A percentile compares a stretch with the other conserved stretches of the same genome.
Conservation (phyloP, 2,888 invertebrate species). For the Amorpha juglandis region DNA sequence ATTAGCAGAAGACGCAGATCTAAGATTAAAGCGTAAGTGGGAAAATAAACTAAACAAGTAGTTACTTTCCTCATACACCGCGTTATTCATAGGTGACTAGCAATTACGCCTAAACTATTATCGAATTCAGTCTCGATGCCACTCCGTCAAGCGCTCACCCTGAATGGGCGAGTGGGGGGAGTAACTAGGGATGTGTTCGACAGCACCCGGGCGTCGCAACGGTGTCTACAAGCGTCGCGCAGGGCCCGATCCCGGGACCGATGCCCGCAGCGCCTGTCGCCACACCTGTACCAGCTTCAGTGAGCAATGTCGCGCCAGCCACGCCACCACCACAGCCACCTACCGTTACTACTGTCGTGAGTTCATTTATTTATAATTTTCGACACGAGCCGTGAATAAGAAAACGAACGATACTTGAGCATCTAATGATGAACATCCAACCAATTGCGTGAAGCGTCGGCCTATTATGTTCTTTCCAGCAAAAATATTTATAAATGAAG, state of each 20-base stretch:
- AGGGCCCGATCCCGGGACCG: conserved; percentile 55
- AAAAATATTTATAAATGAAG: too few relatives aligned
- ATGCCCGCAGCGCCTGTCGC: conserved; percentile 55
- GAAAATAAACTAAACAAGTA: too few relatives aligned
- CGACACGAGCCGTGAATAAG: too few relatives aligned
- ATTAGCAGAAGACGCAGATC: too few relatives aligned
- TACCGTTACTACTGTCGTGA: conserved; percentile 51
- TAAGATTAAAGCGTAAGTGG: too few relatives aligned
- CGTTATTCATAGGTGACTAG: too few relatives aligned
- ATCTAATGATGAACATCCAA: too few relatives aligned
- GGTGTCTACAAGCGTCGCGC: conserved; percentile 71
- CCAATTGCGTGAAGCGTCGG: too few relatives aligned
- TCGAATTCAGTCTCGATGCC: background rate
- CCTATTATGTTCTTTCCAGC: too few relatives aligned
- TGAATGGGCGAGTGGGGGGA: background rate
- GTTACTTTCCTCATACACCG: too few relatives aligned
- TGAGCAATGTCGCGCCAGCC: conserved; percentile 41
- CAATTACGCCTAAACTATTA: background rate
- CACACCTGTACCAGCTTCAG: conserved; percentile 50
- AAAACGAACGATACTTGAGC: too few relatives aligned
- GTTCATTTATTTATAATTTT: background rate
- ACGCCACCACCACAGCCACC: conserved; percentile 51
- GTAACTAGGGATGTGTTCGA: conserved; percentile 37
- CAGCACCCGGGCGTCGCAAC: conserved; percentile 76
- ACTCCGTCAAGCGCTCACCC: background rate